Conservation (phyloP, 2,797 vertebrate genomes). For the Smutsia temminckii region DNA sequence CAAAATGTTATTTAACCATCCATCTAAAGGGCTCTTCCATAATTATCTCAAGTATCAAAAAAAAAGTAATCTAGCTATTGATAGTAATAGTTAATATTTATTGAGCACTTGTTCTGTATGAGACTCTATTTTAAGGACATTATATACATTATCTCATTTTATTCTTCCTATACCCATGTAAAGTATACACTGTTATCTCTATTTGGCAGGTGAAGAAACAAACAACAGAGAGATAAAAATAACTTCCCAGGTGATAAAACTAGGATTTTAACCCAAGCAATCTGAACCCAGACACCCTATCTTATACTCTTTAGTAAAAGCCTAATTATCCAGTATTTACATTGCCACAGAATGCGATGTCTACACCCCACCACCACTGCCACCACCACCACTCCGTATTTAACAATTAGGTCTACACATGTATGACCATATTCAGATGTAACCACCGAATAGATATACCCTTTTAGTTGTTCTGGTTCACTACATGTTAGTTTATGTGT, state of each 20-base stretch:
- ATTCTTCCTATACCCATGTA: not conserved
- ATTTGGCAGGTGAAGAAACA: slow-evolving; percentile 28
- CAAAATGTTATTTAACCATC: not conserved
- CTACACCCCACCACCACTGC: not conserved
- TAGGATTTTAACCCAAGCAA: not conserved
- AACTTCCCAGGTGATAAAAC: not conserved
- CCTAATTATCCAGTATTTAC: not conserved
- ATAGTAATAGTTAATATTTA: slow-evolving; percentile 25
- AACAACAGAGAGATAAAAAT: not conserved
- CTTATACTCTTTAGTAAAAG: not conserved
- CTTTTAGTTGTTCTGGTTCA: not conserved
- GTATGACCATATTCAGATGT: not conserved
- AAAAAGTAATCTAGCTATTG: not conserved
- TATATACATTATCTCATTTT: not conserved
- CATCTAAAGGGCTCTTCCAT: not conserved
- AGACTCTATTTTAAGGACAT: not conserved
- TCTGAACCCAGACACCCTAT: not conserved
- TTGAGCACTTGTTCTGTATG: not conserved
- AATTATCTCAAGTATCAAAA: slow-evolving; percentile 48
- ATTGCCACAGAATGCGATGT: not conserved
- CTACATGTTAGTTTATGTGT: not conserved
- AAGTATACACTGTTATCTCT: not conserved
- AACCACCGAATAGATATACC: not conserved
- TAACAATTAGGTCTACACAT: not conserved
- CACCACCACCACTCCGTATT: not conserved